Conservation (phyloP, 2,797 vertebrate genomes). For the Liasis olivaceus region DNA sequence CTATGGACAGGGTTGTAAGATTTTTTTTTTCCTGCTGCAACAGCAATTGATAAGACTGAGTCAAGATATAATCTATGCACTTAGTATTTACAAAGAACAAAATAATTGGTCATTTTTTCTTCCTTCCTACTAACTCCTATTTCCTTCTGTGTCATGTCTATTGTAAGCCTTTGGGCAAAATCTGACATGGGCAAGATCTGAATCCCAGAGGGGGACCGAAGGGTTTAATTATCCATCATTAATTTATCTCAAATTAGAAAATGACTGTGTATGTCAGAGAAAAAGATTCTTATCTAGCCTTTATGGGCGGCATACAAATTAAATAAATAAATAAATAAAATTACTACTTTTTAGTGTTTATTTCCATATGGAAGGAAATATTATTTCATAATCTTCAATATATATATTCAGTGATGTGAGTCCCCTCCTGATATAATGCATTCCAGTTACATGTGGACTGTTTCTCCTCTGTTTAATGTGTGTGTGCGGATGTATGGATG, state of each 20-base stretch:
- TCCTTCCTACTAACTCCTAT: too few species aligned
- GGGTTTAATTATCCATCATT: background rate
- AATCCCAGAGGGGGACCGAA: background rate
- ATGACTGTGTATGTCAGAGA: background rate
- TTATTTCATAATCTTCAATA: background rate
- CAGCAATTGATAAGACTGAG: background rate
- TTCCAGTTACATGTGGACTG: background rate
- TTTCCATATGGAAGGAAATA: background rate
- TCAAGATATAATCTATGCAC: background rate
- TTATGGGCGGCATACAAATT: background rate
- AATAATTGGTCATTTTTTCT: background rate
- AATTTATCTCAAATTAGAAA: background rate
- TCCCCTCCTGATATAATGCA: background rate
- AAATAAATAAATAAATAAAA: background rate
- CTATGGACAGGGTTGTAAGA: background rate
- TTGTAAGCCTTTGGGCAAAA: background rate
- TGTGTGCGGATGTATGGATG: background rate
- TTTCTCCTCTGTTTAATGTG: background rate
- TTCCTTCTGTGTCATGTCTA: background rate
- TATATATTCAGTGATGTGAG: background rate
- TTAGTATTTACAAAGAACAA: too few species aligned
- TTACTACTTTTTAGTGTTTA: background rate
- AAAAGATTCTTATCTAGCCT: background rate
- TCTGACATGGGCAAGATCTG: background rate
- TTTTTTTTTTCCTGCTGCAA: background rate